A percentile compares a stretch with the other conserved stretches of the same genome.
Evolutionary conservation across 1,140 invertebrate species (phyloP).

Genomic region (Liolophura sinensis): DNA sequence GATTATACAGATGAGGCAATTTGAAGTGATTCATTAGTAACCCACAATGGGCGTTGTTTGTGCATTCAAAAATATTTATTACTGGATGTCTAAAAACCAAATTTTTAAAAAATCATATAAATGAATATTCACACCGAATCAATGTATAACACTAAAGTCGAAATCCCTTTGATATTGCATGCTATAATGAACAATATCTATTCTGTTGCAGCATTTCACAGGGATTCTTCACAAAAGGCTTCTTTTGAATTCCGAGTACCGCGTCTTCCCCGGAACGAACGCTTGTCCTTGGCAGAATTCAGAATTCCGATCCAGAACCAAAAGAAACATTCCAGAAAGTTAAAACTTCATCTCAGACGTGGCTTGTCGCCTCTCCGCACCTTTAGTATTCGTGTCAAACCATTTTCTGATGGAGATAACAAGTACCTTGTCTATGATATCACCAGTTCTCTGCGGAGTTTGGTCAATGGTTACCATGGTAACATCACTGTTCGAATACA

Average conservation of each 20-base stretch:
- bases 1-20: too few relatives aligned
- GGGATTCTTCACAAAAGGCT: too few relatives aligned
- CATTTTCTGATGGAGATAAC: constrained; percentile 18
- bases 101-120: too few relatives aligned
- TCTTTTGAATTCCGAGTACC: constrained; percentile 21
- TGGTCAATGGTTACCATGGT: constrained; percentile 29
- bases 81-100: too few relatives aligned
- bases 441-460: constrained; percentile 17
- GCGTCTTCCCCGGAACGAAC: constrained; percentile 28
- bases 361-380: constrained; percentile 9
- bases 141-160: too few relatives aligned
- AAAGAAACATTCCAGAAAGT: neutral
- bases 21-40: too few relatives aligned
- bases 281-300: constrained; percentile 28
- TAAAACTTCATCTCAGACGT: neutral
- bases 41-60: too few relatives aligned
- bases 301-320: constrained; percentile 14
- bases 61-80: too few relatives aligned
- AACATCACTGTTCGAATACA: constrained; percentile 27
- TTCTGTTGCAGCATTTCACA: too few relatives aligned
- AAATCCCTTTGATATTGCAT: too few relatives aligned
- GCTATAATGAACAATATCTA: too few relatives aligned
- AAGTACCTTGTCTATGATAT: constrained; percentile 29
- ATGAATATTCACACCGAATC: too few relatives aligned
- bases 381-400: constrained; percentile 12